Percentiles rank a stretch among this genome's conserved stretches.
Conservation (phyloP, 2,888 invertebrate genomes). For the Hymenopus coronatus region DNA sequence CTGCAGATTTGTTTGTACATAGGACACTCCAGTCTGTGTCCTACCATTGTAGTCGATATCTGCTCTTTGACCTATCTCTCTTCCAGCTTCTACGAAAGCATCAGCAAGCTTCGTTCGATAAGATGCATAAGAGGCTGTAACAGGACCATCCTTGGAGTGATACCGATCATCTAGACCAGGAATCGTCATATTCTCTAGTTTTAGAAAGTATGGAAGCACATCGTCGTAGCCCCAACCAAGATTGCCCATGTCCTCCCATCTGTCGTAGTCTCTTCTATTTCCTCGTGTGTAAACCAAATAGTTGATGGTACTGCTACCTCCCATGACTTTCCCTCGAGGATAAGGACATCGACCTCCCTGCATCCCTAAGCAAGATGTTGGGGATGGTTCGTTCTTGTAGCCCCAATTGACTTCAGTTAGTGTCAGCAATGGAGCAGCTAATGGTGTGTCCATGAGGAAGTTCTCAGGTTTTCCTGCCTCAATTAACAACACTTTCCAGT, state of each 20-base stretch:
- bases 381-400: neutral
- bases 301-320: conserved; percentile 48
- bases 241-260: conserved; percentile 31
- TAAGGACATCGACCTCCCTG: conserved; percentile 22
- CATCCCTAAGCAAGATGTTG: neutral
- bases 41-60: conserved; percentile 43
- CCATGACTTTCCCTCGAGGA: conserved; percentile 44
- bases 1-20: conserved; percentile 46
- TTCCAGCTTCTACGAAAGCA: conserved; percentile 39
- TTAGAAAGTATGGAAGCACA: conserved; percentile 40
- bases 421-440: neutral
- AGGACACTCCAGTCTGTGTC: conserved; percentile 45
- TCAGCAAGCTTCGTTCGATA: conserved; percentile 39
- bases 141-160: conserved; percentile 35
- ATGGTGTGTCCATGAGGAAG: conserved; percentile 4
- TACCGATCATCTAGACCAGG: conserved; percentile 39
- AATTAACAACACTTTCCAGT: conserved; percentile 27
- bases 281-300: conserved; percentile 47
- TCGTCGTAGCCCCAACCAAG: conserved; percentile 39
- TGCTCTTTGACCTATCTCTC: conserved; percentile 38
- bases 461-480: conserved; percentile 24
- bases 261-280: conserved; percentile 31
- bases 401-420: conserved; percentile 3
- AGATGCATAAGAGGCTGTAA: conserved; percentile 40
- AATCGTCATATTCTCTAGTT: conserved; percentile 43